phyloP scores from a whole-genome alignment of 2,888 invertebrate genomes.

The Cremastobaeus sp. region DNA sequence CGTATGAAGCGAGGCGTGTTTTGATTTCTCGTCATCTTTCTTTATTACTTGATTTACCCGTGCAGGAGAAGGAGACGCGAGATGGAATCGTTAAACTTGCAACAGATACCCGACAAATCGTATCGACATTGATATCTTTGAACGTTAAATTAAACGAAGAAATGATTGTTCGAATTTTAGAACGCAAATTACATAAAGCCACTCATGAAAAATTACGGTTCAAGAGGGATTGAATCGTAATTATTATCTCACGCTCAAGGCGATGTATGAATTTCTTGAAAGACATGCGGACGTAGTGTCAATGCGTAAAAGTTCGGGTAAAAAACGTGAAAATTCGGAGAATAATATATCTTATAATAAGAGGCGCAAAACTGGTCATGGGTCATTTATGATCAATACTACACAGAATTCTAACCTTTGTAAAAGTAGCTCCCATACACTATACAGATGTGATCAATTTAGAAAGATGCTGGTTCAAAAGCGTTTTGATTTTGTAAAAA shows the following conservation, averaged over 20 bases:
- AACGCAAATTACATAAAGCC: too few species aligned
- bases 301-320: too few species aligned
- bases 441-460: slow-evolving; percentile 2
- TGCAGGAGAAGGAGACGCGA: slow-evolving; percentile 26
- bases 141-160: slow-evolving; percentile 30
- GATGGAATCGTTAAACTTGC: slow-evolving; percentile 43
- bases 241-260: too few species aligned
- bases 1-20: slow-evolving; percentile 49
- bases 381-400: neutral
- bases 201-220: too few species aligned
- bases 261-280: too few species aligned
- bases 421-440: neutral
- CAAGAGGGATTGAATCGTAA: too few species aligned
- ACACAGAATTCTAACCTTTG: neutral
- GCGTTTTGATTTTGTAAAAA: slow-evolving; percentile 2
- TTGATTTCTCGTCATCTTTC: slow-evolving; percentile 49
- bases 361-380: too few species aligned
- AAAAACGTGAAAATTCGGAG: too few species aligned
- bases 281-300: too few species aligned
- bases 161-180: too few species aligned
- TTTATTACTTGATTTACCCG: slow-evolving; percentile 34
- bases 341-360: too few species aligned
- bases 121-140: slow-evolving; percentile 51
- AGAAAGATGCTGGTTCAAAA: slow-evolving; percentile 1
- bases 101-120: slow-evolving; percentile 55